Base-by-base conservation (phyloP, 2,113 vertebrate species). In the Brachionichthys hirsutus region DNA sequence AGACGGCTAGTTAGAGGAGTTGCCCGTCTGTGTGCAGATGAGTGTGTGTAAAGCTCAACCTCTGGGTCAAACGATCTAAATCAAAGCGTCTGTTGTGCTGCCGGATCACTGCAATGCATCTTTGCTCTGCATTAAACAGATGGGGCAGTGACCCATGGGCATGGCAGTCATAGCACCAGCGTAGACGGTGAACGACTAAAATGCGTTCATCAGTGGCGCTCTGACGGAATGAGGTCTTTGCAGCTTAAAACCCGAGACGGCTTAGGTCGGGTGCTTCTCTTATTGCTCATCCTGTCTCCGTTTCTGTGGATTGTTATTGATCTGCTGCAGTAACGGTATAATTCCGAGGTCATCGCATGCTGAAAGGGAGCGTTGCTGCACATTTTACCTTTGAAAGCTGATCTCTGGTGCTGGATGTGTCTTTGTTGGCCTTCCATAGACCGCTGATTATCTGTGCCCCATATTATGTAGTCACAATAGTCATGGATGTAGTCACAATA, bases 1-100 rank as follows among this genome's bases (percentile, higher is more conserved):
- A 80, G 70, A 71, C 76, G 71, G 70, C 60, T 54, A 56, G 77
- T 77, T 72, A 68, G 83, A 88, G 72, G 74, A 76, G 78, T 62
- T 54, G 49, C 12, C 65, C 56, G 57, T 63, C 16, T 22, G 50
- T 40, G 17, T 62, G 38, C 2, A 13, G 17, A 47, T 67, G 48
- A 49, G 34, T 36, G 41, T 13, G 4, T 60, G 67, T 63, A 38
- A 52, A 53, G 51, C 79, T 64, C 61, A 59, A 82, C 72, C 38
- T 12, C 20, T n/a, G 4, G 24, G 24, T 30, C 4, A 30, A 30
- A 30, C 24, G 8, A 30, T 8, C 5, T 30, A 30, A 62, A 51
- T 81, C 43, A 78, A 86, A 79, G 44, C 47, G 15, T 12, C 52
- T 47, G 49, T 77, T 90, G 82, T 89, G 76, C 47, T 79, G 54